Conservation (phyloP, 2,888 invertebrate species). For the Timandra comae region DNA sequence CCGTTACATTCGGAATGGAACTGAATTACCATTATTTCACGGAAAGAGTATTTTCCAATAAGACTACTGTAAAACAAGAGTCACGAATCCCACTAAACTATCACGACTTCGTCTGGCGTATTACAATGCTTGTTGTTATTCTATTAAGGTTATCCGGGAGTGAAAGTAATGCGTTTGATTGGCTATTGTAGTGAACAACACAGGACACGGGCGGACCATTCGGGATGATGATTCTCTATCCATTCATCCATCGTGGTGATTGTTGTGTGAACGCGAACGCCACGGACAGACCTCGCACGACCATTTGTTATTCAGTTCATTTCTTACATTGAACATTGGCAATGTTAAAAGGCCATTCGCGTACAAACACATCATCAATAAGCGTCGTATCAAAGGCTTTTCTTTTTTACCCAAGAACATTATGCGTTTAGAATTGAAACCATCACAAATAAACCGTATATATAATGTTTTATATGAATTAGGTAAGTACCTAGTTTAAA, state of each 20-base stretch:
- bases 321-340: constrained; percentile 39
- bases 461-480: too few species aligned
- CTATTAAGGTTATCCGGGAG: constrained; percentile 61
- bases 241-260: constrained; percentile 60
- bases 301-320: constrained; percentile 60
- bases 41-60: constrained; percentile 60
- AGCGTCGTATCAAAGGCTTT: constrained; percentile 24
- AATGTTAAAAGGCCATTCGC: constrained; percentile 48
- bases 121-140: constrained; percentile 67
- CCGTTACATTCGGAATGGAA: constrained; percentile 52
- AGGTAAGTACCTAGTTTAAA: too few species aligned
- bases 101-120: constrained; percentile 62
- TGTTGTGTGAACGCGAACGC: too few species aligned
- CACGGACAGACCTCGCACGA: constrained; percentile 26
- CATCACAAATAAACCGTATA: too few species aligned
- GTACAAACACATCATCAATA: constrained; percentile 43
- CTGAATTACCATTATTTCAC: constrained; percentile 55
- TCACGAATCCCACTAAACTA: constrained; percentile 68
- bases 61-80: constrained; percentile 63
- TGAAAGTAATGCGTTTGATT: constrained; percentile 67
- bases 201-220: constrained; percentile 44
- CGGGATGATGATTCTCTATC: constrained; percentile 62
- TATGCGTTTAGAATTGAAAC: background rate
- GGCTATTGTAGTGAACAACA: constrained; percentile 49
- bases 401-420: constrained; percentile 5